Base-by-base conservation (phyloP, 2,888 invertebrate genomes). In the Conops quadrifasciatus region DNA sequence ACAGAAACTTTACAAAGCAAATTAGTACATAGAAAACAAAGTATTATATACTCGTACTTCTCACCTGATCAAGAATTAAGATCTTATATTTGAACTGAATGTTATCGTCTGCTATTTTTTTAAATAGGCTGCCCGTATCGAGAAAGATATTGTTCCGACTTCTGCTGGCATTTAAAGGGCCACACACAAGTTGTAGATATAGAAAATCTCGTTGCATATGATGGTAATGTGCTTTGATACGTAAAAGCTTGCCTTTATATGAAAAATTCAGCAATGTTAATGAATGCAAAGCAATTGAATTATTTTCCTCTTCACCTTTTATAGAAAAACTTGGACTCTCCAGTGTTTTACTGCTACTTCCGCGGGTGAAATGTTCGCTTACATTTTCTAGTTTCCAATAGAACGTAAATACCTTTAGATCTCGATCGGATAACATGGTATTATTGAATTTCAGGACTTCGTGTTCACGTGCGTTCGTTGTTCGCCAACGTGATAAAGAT, bases 361-460 rank as follows among this genome's bases (percentile, higher is more conserved):
- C 74, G 43, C 74, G 72, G 51, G 78, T 76, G 19, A 85, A 77
- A 45, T 79, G 80, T 43, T 79, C 75, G 2, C 82, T 81, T 62
- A 84, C 80, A 72, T 84, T 84, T n/a, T 86, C 85, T 63, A 86
- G 69, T 67, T 83, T 84, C 86, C 86, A 86, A 70, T 84, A 85
- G 71, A 86, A 86, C 0, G 83, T 83, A 73, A 85, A 86, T 0
- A 84, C 76, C 70, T 83, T 83, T 2, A 83, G 72, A 66, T 84
- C 79, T n/a, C 77, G 78, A 72, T 82, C 81, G n/a, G 79, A 73
- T 24, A 80, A 72, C 75, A 81, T 72, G 1, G 82, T 83, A 16
- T 82, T 83, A 59, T 83, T 81, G 28, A 81, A 80, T 68, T 74
- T 77, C 2, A 67, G 74, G 3, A 82, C 75, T 63, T 83, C 82